Percentiles rank a stretch among this genome's conserved stretches.
These are phyloP conservation scores for Odontamblyopus lacepedii DNA, from an alignment of 2,797 vertebrate genomes.

Conservation along the genomic window DNA sequence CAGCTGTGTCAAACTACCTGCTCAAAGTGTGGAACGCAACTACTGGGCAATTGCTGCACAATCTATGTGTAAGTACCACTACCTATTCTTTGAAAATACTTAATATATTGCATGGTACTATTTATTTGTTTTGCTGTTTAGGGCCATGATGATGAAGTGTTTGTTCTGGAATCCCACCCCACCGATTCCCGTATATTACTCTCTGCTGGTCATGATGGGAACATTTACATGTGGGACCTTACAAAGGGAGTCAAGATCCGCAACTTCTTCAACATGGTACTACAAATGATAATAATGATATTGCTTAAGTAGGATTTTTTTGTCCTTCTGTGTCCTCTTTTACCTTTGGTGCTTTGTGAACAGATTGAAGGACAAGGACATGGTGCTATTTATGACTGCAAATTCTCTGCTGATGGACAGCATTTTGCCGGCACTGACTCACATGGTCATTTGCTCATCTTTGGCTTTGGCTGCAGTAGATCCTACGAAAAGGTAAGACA, in stretches of 20 bases:
- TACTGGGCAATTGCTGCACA: slow-evolving; percentile 91
- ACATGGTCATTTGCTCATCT: slow-evolving; percentile 94
- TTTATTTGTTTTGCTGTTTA: slow-evolving; percentile 47
- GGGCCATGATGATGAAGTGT: slow-evolving; percentile 98
- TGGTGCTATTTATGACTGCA: slow-evolving; percentile 97
- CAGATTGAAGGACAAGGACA: slow-evolving; percentile 99
- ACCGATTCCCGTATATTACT: slow-evolving; percentile 95
- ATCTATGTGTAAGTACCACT: slow-evolving; percentile 85
- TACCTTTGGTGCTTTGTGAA: slow-evolving; percentile 23
- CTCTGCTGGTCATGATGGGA: slow-evolving; percentile 96
- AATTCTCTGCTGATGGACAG: slow-evolving; percentile 95
- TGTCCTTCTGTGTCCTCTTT: background rate
- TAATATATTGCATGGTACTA: background rate
- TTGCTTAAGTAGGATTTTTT: background rate
- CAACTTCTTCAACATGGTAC: slow-evolving; percentile 99
- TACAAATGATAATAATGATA: slow-evolving; percentile 2
- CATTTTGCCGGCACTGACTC: slow-evolving; percentile 98
- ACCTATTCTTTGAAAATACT: background rate
- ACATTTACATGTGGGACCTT: slow-evolving; percentile 97
- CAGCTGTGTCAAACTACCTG: slow-evolving; percentile 95
- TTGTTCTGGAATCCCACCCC: slow-evolving; percentile 95
- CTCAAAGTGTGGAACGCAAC: slow-evolving; percentile 95
- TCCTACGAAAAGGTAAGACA: slow-evolving; percentile 90
- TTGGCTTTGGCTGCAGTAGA: slow-evolving; percentile 95
- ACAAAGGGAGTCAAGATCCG: slow-evolving; percentile 92